phyloP scores from a whole-genome alignment of 2,797 vertebrate species.

The Urosaurus nigricauda region DNA sequence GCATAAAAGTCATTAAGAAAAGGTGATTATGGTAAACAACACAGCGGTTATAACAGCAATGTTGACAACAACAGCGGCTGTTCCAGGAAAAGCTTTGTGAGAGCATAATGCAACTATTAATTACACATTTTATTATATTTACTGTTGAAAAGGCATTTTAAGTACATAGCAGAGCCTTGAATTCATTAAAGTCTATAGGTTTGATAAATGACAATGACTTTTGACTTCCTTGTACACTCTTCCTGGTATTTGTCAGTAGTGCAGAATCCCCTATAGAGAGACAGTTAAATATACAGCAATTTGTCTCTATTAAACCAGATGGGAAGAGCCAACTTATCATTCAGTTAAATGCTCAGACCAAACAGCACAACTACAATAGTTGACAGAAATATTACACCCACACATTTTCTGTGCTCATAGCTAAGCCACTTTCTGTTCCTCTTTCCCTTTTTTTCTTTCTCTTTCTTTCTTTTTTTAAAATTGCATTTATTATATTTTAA shows the following conservation, averaged over 20 bases:
- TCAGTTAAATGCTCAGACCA: constrained; percentile 12
- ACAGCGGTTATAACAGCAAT: background rate
- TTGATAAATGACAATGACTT: constrained; percentile 1
- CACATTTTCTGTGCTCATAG: background rate
- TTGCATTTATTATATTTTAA: too few species aligned
- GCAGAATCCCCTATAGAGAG: constrained; percentile 5
- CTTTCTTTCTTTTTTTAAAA: background rate
- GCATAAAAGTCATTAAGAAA: constrained; percentile 2
- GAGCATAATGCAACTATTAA: background rate
- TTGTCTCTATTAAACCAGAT: constrained; percentile 7
- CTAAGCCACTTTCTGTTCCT: background rate
- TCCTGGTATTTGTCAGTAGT: constrained; percentile 9
- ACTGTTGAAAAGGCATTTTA: background rate
- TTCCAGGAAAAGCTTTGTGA: constrained; percentile 4
- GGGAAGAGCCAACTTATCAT: background rate
- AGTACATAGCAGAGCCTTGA: background rate
- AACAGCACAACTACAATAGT: constrained; percentile 2
- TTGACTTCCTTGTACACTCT: background rate
- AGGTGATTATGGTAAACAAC: background rate
- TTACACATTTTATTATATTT: background rate
- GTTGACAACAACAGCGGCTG: background rate
- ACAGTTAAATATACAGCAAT: constrained; percentile 12
- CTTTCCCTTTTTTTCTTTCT: background rate
- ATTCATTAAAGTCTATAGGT: background rate
- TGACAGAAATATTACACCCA: background rate